Base-by-base conservation (phyloP, 1,140 invertebrate species). In the Achroia grisella region DNA sequence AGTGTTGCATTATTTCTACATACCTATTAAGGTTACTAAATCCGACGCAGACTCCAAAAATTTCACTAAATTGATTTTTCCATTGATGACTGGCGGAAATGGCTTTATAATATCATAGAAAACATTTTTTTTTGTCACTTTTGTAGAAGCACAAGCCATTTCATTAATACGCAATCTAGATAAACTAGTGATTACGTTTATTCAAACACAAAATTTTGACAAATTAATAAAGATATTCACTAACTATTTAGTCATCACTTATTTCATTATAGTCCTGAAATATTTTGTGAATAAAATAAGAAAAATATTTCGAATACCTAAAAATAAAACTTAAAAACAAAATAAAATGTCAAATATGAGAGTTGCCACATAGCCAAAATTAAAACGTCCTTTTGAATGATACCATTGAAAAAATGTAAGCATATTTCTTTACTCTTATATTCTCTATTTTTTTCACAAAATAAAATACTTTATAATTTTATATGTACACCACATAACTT, bases 11-110 rank as follows among this genome's bases (percentile, higher is more conserved):
- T 31, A 31, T 31, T 36, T n/a, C n/a, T 44, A 63, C 87, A 66
- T 86, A 92, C 91, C 91, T 53, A 92, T 77, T 49, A 91, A 69
- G 37, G 53, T 58, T n/a, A 92, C 86, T 62, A 91, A 81, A 58
- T 88, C 88, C 45, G 73, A 83, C 15, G 90, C 79, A 39, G 91
- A 90, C 47, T 85, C 78, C 15, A 93, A 71, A 85, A 93, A 93
- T 52, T 87, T 62, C 46, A 71, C 62, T 3, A 91, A 89, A 59
- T 89, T 81, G 56, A 93, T 88, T 83, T 89, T 89, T 31, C 87
- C 88, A 58, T 88, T 62, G n/a, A 70, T 52, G 27, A 80, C 44
- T 23, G 69, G 44, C 43, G 88, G 87, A 65, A 89, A 89, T 42
- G 71, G 77, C 60, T 75, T 77, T n/a, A 79, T 43, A 14, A 56